These are phyloP conservation scores for Protonemura montana DNA, from an alignment of 2,888 invertebrate genomes.

Conservation along the genomic window DNA sequence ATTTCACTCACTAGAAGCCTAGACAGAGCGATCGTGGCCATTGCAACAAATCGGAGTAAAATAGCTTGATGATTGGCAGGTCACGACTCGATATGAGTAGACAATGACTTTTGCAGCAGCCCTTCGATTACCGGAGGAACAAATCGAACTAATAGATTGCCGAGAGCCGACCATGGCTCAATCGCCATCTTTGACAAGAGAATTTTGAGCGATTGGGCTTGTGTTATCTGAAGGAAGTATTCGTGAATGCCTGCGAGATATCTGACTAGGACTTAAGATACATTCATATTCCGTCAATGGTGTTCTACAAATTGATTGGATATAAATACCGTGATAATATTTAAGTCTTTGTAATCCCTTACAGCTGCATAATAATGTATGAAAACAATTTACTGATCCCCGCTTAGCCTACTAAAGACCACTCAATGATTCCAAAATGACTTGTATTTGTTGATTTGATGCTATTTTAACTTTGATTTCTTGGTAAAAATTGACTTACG, in stretches of 20 bases:
- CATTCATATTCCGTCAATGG: neutral
- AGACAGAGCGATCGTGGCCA: neutral
- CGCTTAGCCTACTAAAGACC: neutral
- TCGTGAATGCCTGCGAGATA: neutral
- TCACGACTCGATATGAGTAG: neutral
- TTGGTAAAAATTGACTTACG: too few species aligned
- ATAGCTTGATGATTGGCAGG: neutral
- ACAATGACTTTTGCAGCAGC: conserved; percentile 12
- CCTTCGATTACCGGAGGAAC: neutral
- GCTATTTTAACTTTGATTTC: too few species aligned
- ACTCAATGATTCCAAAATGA: neutral
- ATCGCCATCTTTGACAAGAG: neutral
- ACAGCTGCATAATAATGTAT: neutral
- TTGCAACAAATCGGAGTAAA: neutral
- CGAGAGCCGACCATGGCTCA: neutral
- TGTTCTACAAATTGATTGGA: neutral
- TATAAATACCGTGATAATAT: neutral
- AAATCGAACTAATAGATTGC: conserved; percentile 12
- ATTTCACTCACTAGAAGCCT: neutral
- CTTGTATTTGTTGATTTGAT: too few species aligned
- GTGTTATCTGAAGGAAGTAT: neutral
- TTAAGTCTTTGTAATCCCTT: neutral
- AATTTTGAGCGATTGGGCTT: neutral
- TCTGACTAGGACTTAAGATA: neutral
- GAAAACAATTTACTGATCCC: neutral